These are phyloP conservation scores for Rhinophrynus dorsalis DNA, from an alignment of 2,797 vertebrate genomes.

Conservation along the genomic window DNA sequence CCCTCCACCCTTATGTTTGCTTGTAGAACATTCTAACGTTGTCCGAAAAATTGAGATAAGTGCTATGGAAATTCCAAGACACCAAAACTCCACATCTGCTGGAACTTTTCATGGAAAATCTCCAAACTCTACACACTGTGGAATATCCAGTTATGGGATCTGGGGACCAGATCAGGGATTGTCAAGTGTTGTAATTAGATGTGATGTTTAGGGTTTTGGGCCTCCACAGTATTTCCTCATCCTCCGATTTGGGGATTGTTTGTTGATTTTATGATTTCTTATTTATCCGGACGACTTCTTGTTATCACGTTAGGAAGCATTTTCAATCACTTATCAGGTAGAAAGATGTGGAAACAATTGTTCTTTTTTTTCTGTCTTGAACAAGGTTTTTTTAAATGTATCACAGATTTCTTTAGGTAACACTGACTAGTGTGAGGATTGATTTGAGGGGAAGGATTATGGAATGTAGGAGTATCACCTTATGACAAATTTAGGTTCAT, in stretches of 20 bases:
- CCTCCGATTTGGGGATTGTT: constrained; percentile 69
- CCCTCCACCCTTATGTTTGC: too few species aligned
- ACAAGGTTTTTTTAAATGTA: too few species aligned
- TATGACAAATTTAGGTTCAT: too few species aligned
- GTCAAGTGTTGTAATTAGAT: constrained; percentile 73
- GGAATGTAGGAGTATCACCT: too few species aligned
- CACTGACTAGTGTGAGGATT: too few species aligned
- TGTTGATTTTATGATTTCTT: constrained; percentile 54
- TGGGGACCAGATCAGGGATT: constrained; percentile 73
- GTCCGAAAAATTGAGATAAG: too few species aligned
- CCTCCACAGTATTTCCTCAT: constrained; percentile 72
- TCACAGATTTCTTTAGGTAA: too few species aligned
- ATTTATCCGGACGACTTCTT: constrained; percentile 53
- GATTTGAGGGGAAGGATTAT: too few species aligned
- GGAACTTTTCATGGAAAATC: constrained; percentile 70
- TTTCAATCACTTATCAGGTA: constrained; percentile 51
- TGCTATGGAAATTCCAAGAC: not conserved
- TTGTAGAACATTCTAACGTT: too few species aligned
- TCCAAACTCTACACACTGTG: constrained; percentile 70
- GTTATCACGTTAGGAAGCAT: constrained; percentile 55
- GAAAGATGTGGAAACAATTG: constrained; percentile 49
- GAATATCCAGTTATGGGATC: constrained; percentile 69
- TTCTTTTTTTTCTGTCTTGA: too few species aligned
- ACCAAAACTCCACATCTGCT: constrained; percentile 70
- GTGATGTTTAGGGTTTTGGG: constrained; percentile 63